Evolutionary conservation across 2,113 vertebrate species (phyloP), one percentile per base, ranked within the genome.

Genomic region (Acinonyx jubatus): DNA sequence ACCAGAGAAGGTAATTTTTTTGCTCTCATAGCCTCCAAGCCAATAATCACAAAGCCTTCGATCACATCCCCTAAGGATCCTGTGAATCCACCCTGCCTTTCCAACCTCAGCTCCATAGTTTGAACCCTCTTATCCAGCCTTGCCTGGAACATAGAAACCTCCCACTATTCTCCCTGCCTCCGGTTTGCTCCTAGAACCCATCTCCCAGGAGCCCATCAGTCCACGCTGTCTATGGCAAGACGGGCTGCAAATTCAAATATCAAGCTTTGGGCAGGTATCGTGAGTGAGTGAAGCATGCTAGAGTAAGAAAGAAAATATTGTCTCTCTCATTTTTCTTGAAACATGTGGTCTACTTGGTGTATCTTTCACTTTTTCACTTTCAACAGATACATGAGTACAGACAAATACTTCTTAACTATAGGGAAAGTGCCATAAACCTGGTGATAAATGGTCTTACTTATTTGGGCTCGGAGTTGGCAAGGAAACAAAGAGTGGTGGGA

Each of bases 321-420:
- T 71, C 4, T 94, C 15, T 96, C 36, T 5, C 0, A 33, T n/a
- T 97, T 65, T 92, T 73, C 45, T 93, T 36, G 50, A 78, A 88
- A 33, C 9, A 45, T 1, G 4, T 13, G 5, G 4, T 38, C 31
- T 33, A 94, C 38, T 81, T 80, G 15, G 63, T 57, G 45, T 83
- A 23, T 36, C 16, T 80, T 95, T 78, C 48, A 57, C 16, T 52
- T 93, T 96, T 11, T 8, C 6, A 87, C 45, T 78, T 92, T 94
- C 87, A 45, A 68, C 36, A 87, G 11, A 92, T 21, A 83, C 7
- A 48, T 63, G 31, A 31, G 1, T 31, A 33, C 5, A 76, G 41
- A 61, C 61, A 92, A 66, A 52, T 48, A 55, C 55, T 97, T 96
- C 23, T 81, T 29, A 66, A 74, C 1, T 36, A 0, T 36, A 89